These are phyloP conservation scores for Chromobotia macracanthus DNA, from an alignment of 2,797 vertebrate genomes.

Conservation along the genomic window DNA sequence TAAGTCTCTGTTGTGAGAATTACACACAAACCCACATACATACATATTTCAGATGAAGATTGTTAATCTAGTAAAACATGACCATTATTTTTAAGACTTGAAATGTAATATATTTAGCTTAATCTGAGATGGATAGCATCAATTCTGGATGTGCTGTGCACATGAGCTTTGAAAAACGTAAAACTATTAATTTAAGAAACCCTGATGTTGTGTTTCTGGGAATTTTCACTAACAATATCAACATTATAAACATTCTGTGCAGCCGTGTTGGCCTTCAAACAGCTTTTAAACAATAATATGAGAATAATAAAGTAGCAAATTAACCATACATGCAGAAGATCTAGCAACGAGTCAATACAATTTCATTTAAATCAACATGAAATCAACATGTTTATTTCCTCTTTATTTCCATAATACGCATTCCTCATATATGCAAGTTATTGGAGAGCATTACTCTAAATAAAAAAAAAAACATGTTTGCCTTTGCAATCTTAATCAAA, in stretches of 20 bases:
- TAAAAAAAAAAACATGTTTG: neutral
- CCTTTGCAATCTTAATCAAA: neutral
- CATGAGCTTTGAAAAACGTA: neutral
- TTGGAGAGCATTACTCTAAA: neutral
- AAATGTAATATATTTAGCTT: neutral
- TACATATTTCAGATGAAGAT: neutral
- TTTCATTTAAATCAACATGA: neutral
- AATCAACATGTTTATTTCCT: neutral
- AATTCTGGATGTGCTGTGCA: neutral
- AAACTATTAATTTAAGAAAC: neutral
- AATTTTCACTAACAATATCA: neutral
- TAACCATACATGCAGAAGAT: conserved; percentile 6
- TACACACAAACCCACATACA: neutral
- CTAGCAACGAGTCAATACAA: neutral
- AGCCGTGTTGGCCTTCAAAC: conserved; percentile 6
- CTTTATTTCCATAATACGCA: neutral
- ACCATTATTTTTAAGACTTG: neutral
- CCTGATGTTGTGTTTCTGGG: neutral
- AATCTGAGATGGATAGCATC: neutral
- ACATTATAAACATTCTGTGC: neutral
- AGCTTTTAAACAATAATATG: neutral
- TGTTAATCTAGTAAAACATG: conserved; percentile 6
- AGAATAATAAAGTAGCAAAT: neutral
- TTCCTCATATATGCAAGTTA: neutral
- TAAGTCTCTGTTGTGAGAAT: neutral